Percentiles rank a stretch among this genome's conserved stretches.
phyloP scores from a whole-genome alignment of 2,888 invertebrate genomes.

The Nemapogon koenigi region DNA sequence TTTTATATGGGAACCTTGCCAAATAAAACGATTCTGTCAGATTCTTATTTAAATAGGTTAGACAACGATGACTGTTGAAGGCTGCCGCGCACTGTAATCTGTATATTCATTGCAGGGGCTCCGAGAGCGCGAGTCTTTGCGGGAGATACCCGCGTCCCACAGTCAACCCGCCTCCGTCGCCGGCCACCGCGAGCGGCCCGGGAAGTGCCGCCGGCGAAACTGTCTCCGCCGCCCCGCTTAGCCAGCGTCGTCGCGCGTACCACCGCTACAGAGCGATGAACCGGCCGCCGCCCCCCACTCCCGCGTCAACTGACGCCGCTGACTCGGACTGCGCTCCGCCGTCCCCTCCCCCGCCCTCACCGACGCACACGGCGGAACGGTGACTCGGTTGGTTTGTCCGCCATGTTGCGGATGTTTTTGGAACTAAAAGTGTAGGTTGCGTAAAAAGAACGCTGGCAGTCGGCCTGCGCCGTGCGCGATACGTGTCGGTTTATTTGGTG shows the following conservation, averaged over 20 bases:
- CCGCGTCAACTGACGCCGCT: conserved; percentile 92
- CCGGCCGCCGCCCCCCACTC: conserved; percentile 93
- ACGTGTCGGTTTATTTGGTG: too few relatives aligned
- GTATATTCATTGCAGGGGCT: conserved; percentile 45
- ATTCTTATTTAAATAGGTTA: too few relatives aligned
- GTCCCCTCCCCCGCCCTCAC: conserved; percentile 88
- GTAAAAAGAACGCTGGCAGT: too few relatives aligned
- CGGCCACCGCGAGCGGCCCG: conserved; percentile 81
- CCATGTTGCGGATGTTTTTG: too few relatives aligned
- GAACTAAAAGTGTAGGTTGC: too few relatives aligned
- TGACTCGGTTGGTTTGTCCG: too few relatives aligned
- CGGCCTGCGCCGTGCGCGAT: too few relatives aligned
- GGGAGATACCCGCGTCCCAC: conserved; percentile 83
- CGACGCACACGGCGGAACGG: conserved; percentile 67
- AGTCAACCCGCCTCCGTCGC: conserved; percentile 90
- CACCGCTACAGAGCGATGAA: conserved; percentile 77
- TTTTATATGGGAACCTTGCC: too few relatives aligned
- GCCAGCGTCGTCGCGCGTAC: conserved; percentile 67
- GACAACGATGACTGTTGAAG: too few relatives aligned
- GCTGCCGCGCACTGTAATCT: too few relatives aligned
- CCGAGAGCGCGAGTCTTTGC: conserved; percentile 72
- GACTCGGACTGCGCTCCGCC: conserved; percentile 82
- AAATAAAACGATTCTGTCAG: too few relatives aligned
- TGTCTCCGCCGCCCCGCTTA: conserved; percentile 20
- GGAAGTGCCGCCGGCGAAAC: conserved; percentile 27